Evolutionary conservation across 92 coral and sea anemone genomes (phyloP).

Genomic region (Meandrina meandrites): DNA sequence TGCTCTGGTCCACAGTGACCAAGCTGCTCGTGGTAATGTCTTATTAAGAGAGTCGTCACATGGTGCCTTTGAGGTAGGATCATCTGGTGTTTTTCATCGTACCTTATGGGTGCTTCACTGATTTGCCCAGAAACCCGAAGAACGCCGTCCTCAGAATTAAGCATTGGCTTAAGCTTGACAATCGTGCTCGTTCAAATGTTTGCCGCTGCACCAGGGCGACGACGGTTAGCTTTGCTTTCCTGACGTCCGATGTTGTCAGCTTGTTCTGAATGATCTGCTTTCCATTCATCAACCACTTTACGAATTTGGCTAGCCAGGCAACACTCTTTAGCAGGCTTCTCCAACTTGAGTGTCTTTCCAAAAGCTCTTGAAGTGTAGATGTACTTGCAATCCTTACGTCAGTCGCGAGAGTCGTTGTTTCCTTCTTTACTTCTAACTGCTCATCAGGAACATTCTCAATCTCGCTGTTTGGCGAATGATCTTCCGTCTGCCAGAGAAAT

Average conservation of each 20-base stretch:
- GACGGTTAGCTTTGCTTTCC: not conserved
- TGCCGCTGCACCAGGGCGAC: slow-evolving; percentile 2
- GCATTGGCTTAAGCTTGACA: not conserved
- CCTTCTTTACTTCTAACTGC: slow-evolving; percentile 1
- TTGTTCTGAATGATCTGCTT: not conserved
- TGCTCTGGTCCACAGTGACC: slow-evolving; percentile 27
- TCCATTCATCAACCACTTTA: not conserved
- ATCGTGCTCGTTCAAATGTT: slow-evolving; percentile 1
- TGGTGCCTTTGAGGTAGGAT: slow-evolving; percentile 37
- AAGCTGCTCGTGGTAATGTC: slow-evolving; percentile 28
- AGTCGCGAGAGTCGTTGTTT: not conserved
- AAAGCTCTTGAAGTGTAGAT: not conserved
- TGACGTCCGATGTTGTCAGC: not conserved
- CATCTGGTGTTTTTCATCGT: slow-evolving; percentile 41
- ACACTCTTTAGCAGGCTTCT: not conserved
- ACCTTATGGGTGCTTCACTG: slow-evolving; percentile 32
- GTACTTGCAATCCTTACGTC: not conserved
- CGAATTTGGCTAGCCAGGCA: not conserved
- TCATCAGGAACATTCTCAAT: not conserved
- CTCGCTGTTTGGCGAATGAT: not conserved
- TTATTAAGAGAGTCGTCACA: slow-evolving; percentile 15
- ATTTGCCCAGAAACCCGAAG: slow-evolving; percentile 37
- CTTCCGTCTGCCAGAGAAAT: not conserved
- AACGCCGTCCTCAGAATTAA: not conserved
- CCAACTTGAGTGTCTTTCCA: slow-evolving; percentile 1